These are phyloP conservation scores for Cynopterus sphinx DNA, from an alignment of 2,797 vertebrate genomes.

Conservation along the genomic window DNA sequence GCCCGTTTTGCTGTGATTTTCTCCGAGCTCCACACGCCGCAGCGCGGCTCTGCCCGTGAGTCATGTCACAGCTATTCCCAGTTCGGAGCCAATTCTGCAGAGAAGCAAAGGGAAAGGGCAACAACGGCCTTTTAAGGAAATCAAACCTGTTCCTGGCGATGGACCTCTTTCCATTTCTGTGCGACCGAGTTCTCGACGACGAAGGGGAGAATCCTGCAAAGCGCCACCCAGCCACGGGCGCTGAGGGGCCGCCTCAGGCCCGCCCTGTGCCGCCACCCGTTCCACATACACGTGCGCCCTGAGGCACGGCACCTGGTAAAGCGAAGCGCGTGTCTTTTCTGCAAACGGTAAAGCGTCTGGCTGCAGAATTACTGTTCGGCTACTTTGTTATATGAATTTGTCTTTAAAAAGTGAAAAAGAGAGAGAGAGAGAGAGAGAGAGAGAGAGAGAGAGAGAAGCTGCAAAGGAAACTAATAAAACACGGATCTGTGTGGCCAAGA, in stretches of 20 bases:
- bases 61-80: conserved; percentile 90
- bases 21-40: conserved; percentile 80
- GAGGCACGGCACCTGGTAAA: conserved; percentile 34
- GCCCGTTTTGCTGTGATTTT: conserved; percentile 78
- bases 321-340: conserved; percentile 18
- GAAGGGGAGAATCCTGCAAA: conserved; percentile 74
- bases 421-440: neutral
- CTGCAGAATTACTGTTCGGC: conserved; percentile 28
- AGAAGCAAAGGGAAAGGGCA: conserved; percentile 90
- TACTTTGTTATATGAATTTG: conserved; percentile 41
- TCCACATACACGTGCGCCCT: no score
- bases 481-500: neutral
- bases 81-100: conserved; percentile 90
- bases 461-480: conserved; percentile 1
- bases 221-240: neutral
- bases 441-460: neutral
- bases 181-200: conserved; percentile 82
- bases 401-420: conserved; percentile 45
- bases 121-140: conserved; percentile 95
- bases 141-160: conserved; percentile 88
- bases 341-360: conserved; percentile 49
- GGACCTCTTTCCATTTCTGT: conserved; percentile 84
- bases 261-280: neutral
- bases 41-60: conserved; percentile 84
- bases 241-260: conserved; percentile 71